Conservation (phyloP, 2,888 invertebrate genomes). For the Folsomia manolachei region DNA sequence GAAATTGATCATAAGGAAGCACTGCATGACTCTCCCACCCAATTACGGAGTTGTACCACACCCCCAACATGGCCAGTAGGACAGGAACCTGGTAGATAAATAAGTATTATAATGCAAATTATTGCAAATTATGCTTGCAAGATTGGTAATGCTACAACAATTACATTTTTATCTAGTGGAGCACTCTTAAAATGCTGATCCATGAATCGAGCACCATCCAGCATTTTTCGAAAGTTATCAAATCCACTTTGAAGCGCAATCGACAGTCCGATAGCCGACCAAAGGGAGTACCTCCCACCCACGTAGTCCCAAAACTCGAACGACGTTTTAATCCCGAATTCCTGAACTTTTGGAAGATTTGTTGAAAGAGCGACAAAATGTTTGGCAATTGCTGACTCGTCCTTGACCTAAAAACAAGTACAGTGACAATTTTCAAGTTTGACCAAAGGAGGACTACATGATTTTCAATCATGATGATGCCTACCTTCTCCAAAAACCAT, state of each 20-base stretch:
- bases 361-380: constrained; percentile 99
- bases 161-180: constrained; percentile 87
- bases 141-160: too few species aligned
- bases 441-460: too few species aligned
- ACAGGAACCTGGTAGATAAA: constrained; percentile 45
- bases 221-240: constrained; percentile 87
- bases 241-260: constrained; percentile 90
- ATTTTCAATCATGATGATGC: too few species aligned
- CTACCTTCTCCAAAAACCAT: constrained; percentile 86
- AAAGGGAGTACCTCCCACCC: constrained; percentile 93
- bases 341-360: constrained; percentile 87
- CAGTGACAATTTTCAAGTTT: too few species aligned
- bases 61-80: constrained; percentile 82
- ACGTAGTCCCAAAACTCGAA: constrained; percentile 99
- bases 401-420: constrained; percentile 41
- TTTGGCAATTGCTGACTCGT: constrained; percentile 72
- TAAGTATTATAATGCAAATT: too few species aligned
- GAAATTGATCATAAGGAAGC: constrained; percentile 96
- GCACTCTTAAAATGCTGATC: constrained; percentile 87
- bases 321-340: constrained; percentile 99
- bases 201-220: constrained; percentile 88
- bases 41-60: constrained; percentile 94
- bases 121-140: too few species aligned
- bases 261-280: constrained; percentile 98
- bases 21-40: constrained; percentile 94